Base-by-base conservation (phyloP, 92 coral and sea anemone genomes). In the Zoanthus solanderi region DNA sequence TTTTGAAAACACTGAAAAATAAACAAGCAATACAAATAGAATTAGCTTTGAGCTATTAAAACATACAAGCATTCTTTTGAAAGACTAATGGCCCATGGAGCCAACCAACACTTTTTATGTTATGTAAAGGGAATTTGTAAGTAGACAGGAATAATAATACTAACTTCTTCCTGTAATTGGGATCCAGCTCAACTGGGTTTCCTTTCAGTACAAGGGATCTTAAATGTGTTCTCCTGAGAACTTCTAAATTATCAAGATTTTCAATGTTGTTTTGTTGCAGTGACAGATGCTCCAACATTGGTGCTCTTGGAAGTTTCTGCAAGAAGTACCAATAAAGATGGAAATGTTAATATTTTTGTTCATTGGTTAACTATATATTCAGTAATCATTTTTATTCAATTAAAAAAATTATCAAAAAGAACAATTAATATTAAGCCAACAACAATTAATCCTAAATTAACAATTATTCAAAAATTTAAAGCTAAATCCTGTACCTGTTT, bases 221-320 rank as follows among this genome's bases (percentile, higher is more conserved):
- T 54, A 97, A 85, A 30, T 83, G 67, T 11, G 98, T 95, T 32
- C 90, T 94, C 67, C 90, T 83, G 0, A 97, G 96, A 9, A 87
- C 84, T 58, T 96, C 96, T 2, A 97, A 82, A 5, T 98, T 98
- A 52, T 72, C 92, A 75, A 97, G 90, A 11, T 94, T 90, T 74
- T 92, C 91, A 16, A 97, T 93, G 72, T 91, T 90, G 50, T 97
- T 97, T 73, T 97, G 98, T 76, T 97, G 99, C 44, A 97, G 87
- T 15, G 99, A 97, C n/a, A 97, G 78, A 79, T 95, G 99, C 37
- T 89, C 94, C 63, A 97, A 60, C 79, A 95, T 15, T 5, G 99
- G 99, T 14, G 92, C 86, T 65, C 44, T 91, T 32, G 99, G 99
- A 82, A 95, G 96, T 93, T 96, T 96, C 98, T 96, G 78, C 42